Base-by-base conservation (phyloP, 1,140 invertebrate genomes). In the Anoplophora glabripennis region DNA sequence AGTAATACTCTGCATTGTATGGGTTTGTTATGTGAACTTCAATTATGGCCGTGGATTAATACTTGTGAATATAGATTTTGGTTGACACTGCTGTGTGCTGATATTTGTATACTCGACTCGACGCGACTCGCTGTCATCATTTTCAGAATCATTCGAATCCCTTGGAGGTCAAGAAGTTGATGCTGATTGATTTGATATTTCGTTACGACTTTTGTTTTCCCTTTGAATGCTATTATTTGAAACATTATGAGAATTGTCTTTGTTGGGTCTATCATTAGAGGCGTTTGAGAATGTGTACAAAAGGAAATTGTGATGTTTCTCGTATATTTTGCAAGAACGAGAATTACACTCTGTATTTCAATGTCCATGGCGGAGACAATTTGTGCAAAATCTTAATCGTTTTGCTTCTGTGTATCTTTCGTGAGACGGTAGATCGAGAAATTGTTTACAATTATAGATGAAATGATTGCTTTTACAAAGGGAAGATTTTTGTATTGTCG, bases 301-400 rank as follows among this genome's bases (percentile, higher is more conserved):
- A n/a, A 62, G 45, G 3, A 45, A 34, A 34, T 62, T 48, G 37
- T 62, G 59, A 33, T 38, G 38, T 38, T 41, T 59, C 4, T 36
- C 21, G 28, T 54, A 62, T 9, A 34, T 4, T 28, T 53, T 49
- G 33, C 55, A 62, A 17, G 12, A 14, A 3, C 3, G 4, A 1
- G 45, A 46, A 1, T 28, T 51, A 21, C 59, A 62, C 4, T 21
- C 18, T 36, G 7, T 40, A 4, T 14, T 9, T 7, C 3, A 15
- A 45, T 62, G 59, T 15, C 18, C 34, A 3, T 7, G 35, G 1
- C 55, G 7, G 10, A 62, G 47, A 47, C 55, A 62, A 44, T 62
- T 62, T 35, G 52, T 9, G 40, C 59, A 62, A 1, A 62, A 41
- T 35, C 14, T 34, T n/a, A 33, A 15, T 28, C 44, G 38, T 62